phyloP scores from a whole-genome alignment of 2,113 vertebrate species.

The Cryptoleucopteryx plumbea region DNA sequence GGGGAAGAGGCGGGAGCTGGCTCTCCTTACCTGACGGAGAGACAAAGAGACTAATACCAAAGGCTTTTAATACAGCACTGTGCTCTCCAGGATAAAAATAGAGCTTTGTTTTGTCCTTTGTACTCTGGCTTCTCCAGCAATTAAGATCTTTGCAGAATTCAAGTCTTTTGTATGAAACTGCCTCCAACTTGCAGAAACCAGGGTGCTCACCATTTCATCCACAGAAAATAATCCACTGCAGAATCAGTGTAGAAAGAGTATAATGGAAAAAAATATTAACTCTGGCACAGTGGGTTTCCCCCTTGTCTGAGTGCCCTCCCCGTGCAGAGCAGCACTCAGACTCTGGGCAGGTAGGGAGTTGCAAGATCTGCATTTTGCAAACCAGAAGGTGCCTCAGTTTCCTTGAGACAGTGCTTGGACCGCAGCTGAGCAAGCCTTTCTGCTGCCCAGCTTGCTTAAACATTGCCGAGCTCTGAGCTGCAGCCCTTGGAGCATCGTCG shows the following conservation, averaged over 20 bases:
- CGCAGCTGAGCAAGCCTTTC: background rate
- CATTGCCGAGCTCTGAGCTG: background rate
- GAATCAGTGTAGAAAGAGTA: background rate
- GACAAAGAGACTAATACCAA: background rate
- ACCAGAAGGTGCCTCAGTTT: background rate
- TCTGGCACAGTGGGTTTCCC: background rate
- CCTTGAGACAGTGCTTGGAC: background rate
- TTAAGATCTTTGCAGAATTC: background rate
- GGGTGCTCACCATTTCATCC: background rate
- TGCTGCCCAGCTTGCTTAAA: background rate
- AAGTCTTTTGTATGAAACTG: background rate
- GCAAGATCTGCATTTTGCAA: background rate
- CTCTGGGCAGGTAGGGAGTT: background rate
- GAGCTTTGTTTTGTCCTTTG: background rate
- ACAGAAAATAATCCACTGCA: background rate
- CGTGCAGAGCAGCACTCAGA: accelerated
- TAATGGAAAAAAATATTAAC: background rate
- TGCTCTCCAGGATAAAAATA: background rate
- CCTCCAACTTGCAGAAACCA: background rate
- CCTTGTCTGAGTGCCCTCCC: no score
- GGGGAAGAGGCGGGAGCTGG: background rate
- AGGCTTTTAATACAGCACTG: background rate
- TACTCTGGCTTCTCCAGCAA: background rate
- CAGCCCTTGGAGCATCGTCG: background rate
- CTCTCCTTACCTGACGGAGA: background rate